Conservation (phyloP, 2,888 invertebrate species). For the Drosophila mulleri region DNA sequence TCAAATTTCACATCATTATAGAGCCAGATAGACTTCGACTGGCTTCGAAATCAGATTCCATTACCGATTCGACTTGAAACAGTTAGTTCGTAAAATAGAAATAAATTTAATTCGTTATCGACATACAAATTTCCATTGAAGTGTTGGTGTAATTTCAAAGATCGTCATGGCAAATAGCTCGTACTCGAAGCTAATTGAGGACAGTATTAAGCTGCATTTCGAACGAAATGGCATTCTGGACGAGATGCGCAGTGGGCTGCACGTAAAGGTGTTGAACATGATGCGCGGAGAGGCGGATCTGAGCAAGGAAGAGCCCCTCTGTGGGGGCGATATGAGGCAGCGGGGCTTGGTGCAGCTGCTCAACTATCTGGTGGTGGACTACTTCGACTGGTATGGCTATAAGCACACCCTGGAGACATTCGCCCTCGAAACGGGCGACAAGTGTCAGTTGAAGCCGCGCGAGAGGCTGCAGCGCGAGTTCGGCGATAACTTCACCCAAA, state of each 20-base stretch:
- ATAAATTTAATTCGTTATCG: slow-evolving; percentile 27
- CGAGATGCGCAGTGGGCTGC: slow-evolving; percentile 76
- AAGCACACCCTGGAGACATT: slow-evolving; percentile 83
- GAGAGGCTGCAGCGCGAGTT: slow-evolving; percentile 64
- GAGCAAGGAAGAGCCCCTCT: slow-evolving; percentile 26
- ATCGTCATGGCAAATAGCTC: slow-evolving; percentile 29
- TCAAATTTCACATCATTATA: neutral
- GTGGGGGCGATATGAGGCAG: slow-evolving; percentile 31
- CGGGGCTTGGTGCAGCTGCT: slow-evolving; percentile 45
- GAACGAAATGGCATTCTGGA: slow-evolving; percentile 71
- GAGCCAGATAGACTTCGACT: too few relatives aligned
- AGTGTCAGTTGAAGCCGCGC: slow-evolving; percentile 49
- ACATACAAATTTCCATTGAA: slow-evolving; percentile 23
- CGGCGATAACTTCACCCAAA: slow-evolving; percentile 56
- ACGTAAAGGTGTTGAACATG: slow-evolving; percentile 74
- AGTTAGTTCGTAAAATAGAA: slow-evolving; percentile 2
- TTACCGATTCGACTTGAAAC: neutral
- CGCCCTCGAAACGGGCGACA: slow-evolving; percentile 78
- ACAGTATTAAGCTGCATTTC: slow-evolving; percentile 69
- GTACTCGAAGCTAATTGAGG: slow-evolving; percentile 37
- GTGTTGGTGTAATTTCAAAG: neutral
- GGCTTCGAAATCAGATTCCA: neutral
- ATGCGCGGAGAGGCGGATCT: slow-evolving; percentile 58
- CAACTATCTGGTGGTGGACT: slow-evolving; percentile 83
- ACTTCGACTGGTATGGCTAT: slow-evolving; percentile 82